phyloP scores from a whole-genome alignment of 2,113 vertebrate species.

The Chlorodrepanis virens region DNA sequence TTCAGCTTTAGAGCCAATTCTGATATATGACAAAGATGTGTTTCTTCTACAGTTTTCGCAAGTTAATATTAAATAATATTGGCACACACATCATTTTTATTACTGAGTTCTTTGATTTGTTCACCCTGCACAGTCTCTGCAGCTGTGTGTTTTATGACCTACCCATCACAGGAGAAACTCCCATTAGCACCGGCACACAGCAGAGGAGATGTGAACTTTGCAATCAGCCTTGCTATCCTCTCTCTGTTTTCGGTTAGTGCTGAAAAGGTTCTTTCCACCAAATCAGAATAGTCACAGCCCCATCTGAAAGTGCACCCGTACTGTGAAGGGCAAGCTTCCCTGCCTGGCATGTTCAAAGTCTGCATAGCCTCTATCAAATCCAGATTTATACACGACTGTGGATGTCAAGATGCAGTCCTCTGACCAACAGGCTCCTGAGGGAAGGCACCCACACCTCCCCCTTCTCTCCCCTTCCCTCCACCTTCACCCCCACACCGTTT shows the following conservation, averaged over 20 bases:
- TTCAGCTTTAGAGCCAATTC: background rate
- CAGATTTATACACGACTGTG: background rate
- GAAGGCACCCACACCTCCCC: background rate
- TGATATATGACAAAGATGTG: constrained; percentile 14
- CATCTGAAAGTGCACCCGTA: background rate
- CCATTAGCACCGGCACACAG: background rate
- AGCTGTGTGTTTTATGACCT: constrained; percentile 35
- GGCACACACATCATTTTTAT: constrained; percentile 54
- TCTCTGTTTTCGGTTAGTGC: background rate
- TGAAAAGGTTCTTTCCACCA: background rate
- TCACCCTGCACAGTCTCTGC: background rate
- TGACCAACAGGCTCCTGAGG: background rate
- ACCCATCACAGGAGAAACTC: constrained; percentile 21
- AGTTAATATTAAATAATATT: constrained; percentile 59
- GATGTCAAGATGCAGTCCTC: background rate
- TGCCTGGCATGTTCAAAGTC: constrained; percentile 1
- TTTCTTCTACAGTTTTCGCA: constrained; percentile 34
- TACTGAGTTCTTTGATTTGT: constrained; percentile 35
- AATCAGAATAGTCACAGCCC: constrained; percentile 8
- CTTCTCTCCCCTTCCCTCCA: background rate
- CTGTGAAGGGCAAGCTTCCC: constrained; percentile 47
- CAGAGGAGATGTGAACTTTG: constrained; percentile 25
- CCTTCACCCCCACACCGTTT: background rate
- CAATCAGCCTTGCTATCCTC: background rate
- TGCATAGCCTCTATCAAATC: background rate